Evolutionary conservation across 2,113 vertebrate genomes (phyloP).

Genomic region (rabbit (Oryctolagus cuniculus)): DNA sequence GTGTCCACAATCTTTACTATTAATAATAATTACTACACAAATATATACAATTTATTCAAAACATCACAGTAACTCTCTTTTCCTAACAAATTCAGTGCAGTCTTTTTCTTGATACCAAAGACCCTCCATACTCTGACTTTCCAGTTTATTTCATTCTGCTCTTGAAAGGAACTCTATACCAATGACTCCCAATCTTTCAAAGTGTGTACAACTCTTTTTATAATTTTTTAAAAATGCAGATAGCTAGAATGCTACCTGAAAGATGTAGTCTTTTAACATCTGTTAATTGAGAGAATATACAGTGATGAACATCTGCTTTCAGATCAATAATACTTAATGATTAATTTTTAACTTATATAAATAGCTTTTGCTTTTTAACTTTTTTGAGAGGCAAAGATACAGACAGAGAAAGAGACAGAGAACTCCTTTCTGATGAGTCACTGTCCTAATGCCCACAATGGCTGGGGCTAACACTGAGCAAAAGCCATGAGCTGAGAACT

Average conservation of each 20-base stretch:
- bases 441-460: no score
- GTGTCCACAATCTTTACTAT: neutral
- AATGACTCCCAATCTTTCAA: neutral
- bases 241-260: neutral
- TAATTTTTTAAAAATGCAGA: neutral
- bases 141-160: slow-evolving; percentile 7
- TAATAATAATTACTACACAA: neutral
- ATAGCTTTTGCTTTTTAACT: slow-evolving; percentile 5
- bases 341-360: slow-evolving; percentile 8
- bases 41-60: neutral
- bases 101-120: neutral
- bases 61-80: slow-evolving; percentile 2
- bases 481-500: no score
- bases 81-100: neutral
- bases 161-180: neutral
- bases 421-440: no score
- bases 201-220: neutral
- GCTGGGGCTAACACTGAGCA: no score
- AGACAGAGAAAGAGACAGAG: no score
- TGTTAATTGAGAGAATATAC: neutral
- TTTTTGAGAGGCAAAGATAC: neutral
- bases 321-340: neutral
- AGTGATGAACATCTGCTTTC: neutral
- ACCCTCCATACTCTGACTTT: neutral
- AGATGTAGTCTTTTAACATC: slow-evolving; percentile 21